Percentiles rank a stretch among this genome's conserved stretches.
Evolutionary conservation across 2,888 invertebrate species (phyloP).

Genomic region (Hoplodrina blanda): DNA sequence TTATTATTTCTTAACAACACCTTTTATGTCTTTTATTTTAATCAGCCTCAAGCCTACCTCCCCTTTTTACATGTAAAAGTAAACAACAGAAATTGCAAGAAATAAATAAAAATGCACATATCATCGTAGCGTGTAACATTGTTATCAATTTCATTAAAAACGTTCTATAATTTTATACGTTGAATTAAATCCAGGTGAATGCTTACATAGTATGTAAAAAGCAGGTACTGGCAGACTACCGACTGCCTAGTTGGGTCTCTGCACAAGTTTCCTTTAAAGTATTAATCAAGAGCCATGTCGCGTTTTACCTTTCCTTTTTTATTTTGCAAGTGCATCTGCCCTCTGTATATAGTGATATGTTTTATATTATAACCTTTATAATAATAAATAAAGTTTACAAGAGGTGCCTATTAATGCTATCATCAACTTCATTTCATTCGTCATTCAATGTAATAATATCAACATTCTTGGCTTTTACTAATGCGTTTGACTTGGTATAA

Average conservation of each 20-base stretch:
- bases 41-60: constrained; percentile 27
- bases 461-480: constrained; percentile 46
- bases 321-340: constrained; percentile 80
- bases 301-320: constrained; percentile 74
- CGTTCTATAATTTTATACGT: constrained; percentile 47
- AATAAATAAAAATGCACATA: constrained; percentile 57
- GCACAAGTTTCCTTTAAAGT: constrained; percentile 86
- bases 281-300: constrained; percentile 83
- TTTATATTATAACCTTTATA: constrained; percentile 51
- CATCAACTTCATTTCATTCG: constrained; percentile 41
- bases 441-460: constrained; percentile 35
- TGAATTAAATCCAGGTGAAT: constrained; percentile 62
- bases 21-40: constrained; percentile 36
- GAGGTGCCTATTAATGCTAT: constrained; percentile 39
- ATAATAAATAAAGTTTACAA: constrained; percentile 49
- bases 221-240: constrained; percentile 55
- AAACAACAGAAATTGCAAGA: constrained; percentile 52
- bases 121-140: constrained; percentile 67
- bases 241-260: constrained; percentile 73
- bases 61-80: constrained; percentile 18
- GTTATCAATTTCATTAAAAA: constrained; percentile 58
- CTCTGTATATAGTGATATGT: constrained; percentile 67
- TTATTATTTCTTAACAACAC: constrained; percentile 67
- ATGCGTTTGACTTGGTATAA: constrained; percentile 50
- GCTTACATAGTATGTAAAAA: constrained; percentile 56